Base-by-base conservation (phyloP, 2,113 vertebrate species). In the Burhinus bistriatus region DNA sequence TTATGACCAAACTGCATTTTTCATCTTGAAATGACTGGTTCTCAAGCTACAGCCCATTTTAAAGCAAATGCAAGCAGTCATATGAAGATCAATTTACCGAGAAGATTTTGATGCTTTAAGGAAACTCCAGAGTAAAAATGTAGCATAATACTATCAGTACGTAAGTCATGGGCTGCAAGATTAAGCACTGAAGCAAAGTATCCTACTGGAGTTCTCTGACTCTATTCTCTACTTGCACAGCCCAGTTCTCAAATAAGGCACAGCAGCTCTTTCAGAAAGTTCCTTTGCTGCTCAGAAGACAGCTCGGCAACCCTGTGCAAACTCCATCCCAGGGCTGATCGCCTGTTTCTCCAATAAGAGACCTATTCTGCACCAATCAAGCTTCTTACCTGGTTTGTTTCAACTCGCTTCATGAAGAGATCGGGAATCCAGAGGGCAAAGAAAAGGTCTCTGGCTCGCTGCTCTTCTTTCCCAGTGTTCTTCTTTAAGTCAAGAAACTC, bases 401-500 rank as follows among this genome's bases (percentile, higher is more conserved):
- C 99, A 36, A 99, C 99, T 55, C 99, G 96, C 84, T 99, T 99
- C 99, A 99, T 99, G 92, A 99, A 99, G 89, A 99, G 99, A 95
- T 99, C 99, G 3, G 99, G 99, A 89, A 99, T 99, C 99, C 99
- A 99, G 92, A 99, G 97, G 5, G 98, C 99, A 12, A 99, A 99
- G 98, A 99, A 99, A 70, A 99, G 98, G 95, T 99, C 99, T 52
- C 99, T 98, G 36, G 99, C 99, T 79, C 99, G 97, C 95, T 99
- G 99, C 79, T 99, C 99, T 69, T 99, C 99, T 77, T 99, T 99
- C 36, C 99, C 99, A 0, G 99, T 99, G 97, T 99, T 99, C 97
- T 99, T 99, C 98, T 99, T 99, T 86, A 99, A 95, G 93, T 99
- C 99, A 51, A 99, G 98, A 86, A 99, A 99, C 75, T 99, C 99